phyloP scores from a whole-genome alignment of 23 tunicate species.

The Trididemnum miniatum region DNA sequence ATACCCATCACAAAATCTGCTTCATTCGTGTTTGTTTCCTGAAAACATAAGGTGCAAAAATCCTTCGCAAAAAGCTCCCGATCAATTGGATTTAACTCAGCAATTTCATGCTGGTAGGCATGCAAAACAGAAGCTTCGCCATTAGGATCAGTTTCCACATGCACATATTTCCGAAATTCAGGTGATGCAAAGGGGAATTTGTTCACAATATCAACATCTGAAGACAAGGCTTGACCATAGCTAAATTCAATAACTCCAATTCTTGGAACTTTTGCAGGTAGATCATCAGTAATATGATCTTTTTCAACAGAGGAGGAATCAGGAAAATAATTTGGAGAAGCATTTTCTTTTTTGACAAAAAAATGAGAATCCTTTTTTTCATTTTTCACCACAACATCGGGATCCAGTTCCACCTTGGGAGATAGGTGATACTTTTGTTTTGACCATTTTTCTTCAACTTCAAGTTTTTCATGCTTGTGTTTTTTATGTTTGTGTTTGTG shows the following conservation, averaged over 20 bases:
- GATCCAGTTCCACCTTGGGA: neutral
- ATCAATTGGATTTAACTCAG: conserved; percentile 47
- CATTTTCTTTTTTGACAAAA: neutral
- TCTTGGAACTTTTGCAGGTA: neutral
- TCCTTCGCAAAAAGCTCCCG: conserved; percentile 72
- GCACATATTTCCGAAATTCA: conserved; percentile 65
- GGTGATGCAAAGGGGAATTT: conserved; percentile 58
- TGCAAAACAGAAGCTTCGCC: conserved; percentile 90
- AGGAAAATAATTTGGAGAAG: conserved; percentile 3
- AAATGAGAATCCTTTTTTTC: neutral
- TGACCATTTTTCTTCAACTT: neutral
- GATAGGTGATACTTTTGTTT: neutral
- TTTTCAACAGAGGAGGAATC: neutral
- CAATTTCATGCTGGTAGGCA: conserved; percentile 80
- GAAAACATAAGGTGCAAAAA: conserved; percentile 74
- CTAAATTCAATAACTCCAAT: conserved; percentile 3
- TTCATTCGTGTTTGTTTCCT: conserved; percentile 40
- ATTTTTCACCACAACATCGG: neutral
- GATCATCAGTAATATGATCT: neutral
- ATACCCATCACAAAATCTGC: conserved; percentile 94
- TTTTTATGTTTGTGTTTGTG: conserved; percentile 48
- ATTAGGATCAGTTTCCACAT: conserved; percentile 86
- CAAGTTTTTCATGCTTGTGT: conserved; percentile 28
- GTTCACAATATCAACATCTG: conserved; percentile 69
- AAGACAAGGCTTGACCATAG: conserved; percentile 65